phyloP scores from a whole-genome alignment of 64 coral and sea anemone genomes.

The Montipora sp. region DNA sequence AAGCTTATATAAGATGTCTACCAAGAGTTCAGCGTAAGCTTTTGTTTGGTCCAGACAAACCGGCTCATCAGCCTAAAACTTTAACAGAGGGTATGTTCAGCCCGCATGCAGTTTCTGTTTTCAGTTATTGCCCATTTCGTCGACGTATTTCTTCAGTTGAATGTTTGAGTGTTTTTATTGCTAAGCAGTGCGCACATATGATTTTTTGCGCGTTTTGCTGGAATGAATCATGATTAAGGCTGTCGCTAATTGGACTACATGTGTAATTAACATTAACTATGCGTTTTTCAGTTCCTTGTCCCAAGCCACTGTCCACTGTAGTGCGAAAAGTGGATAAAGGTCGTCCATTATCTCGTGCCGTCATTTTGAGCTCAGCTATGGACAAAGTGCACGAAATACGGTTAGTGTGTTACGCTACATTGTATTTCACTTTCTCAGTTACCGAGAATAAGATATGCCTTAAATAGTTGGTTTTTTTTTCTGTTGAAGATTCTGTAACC shows the following conservation, averaged over 20 bases:
- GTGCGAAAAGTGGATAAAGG: slow-evolving; percentile 71
- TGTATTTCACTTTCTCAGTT: not conserved
- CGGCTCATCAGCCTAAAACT: slow-evolving; percentile 18
- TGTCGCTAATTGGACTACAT: not conserved
- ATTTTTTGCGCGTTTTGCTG: too few species aligned
- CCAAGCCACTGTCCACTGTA: slow-evolving; percentile 96
- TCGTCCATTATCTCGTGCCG: slow-evolving; percentile 78
- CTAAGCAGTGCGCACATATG: not conserved
- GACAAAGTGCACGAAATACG: slow-evolving; percentile 90
- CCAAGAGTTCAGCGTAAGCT: slow-evolving; percentile 87
- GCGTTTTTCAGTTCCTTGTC: slow-evolving; percentile 76
- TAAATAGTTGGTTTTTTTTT: not conserved
- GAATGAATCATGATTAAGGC: not conserved
- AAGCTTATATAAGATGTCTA: slow-evolving; percentile 81
- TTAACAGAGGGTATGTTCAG: slow-evolving; percentile 54
- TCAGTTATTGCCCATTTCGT: not conserved
- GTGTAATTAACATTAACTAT: not conserved
- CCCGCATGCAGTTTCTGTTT: not conserved
- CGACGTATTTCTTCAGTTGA: not conserved
- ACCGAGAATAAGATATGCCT: not conserved
- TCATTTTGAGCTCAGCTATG: slow-evolving; percentile 88
- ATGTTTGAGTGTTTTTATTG: not conserved
- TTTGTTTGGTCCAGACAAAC: slow-evolving; percentile 73
- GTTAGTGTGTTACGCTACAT: not conserved
- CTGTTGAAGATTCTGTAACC: not conserved